phyloP scores from a whole-genome alignment of 2,797 vertebrate species.

The Sebastes nivosus region DNA sequence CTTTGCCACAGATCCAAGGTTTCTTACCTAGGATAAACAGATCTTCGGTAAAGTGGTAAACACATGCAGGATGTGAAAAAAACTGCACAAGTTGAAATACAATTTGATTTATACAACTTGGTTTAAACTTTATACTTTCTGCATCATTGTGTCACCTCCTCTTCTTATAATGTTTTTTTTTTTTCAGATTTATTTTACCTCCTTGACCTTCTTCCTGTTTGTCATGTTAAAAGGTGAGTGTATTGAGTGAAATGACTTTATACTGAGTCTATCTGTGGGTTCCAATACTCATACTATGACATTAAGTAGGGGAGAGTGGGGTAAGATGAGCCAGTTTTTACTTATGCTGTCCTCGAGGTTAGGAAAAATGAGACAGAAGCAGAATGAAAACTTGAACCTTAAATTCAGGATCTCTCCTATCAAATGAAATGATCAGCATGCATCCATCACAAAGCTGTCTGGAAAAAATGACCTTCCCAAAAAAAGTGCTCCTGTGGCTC shows the following conservation, averaged over 20 bases:
- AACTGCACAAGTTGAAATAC: background rate
- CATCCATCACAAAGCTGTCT: too few species aligned
- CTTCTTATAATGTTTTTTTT: background rate
- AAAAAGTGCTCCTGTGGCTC: too few species aligned
- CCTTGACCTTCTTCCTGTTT: slow-evolving; percentile 51
- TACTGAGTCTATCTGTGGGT: background rate
- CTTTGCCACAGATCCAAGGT: background rate
- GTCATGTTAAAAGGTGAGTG: slow-evolving; percentile 70
- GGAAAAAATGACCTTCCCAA: too few species aligned
- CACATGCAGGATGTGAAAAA: background rate
- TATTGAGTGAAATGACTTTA: slow-evolving; percentile 32
- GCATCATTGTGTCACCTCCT: background rate
- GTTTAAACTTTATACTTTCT: background rate
- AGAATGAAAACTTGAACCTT: too few species aligned
- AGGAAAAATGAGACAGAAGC: too few species aligned
- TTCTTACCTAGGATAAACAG: too few species aligned
- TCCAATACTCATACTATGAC: too few species aligned
- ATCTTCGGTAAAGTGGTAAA: background rate
- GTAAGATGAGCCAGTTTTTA: too few species aligned
- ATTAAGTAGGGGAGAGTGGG: too few species aligned
- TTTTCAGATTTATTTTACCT: slow-evolving; percentile 70
- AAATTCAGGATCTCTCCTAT: too few species aligned
- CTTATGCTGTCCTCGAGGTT: too few species aligned
- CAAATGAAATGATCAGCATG: too few species aligned
- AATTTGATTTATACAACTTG: background rate